Percentiles rank a stretch among this genome's conserved stretches.
Evolutionary conservation across 2,888 invertebrate species (phyloP).

Genomic region (Nesidiocoris tenuis): DNA sequence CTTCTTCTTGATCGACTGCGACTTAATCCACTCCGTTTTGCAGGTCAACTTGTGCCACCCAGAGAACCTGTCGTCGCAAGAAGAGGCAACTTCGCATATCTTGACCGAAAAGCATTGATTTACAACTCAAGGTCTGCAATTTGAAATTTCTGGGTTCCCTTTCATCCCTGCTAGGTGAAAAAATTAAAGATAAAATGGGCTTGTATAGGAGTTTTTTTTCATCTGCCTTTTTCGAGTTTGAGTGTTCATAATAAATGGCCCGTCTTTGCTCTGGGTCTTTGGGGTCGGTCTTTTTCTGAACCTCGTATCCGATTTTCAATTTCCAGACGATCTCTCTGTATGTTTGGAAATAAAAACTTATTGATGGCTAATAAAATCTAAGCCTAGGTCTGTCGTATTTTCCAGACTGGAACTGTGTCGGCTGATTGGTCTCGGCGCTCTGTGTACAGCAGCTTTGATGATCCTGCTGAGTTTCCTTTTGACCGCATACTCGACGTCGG

Average conservation of each 20-base stretch:
- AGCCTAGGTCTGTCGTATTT: too few relatives aligned
- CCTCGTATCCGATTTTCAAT: too few relatives aligned
- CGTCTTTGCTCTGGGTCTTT: too few relatives aligned
- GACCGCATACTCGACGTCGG: conserved; percentile 40
- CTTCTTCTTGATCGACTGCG: too few relatives aligned
- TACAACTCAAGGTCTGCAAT: conserved; percentile 42
- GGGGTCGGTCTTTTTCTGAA: too few relatives aligned
- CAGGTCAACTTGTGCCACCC: conserved; percentile 45
- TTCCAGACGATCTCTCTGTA: too few relatives aligned
- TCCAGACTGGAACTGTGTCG: conserved; percentile 42
- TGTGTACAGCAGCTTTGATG: conserved; percentile 45
- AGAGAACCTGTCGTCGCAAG: conserved; percentile 43
- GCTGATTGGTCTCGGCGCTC: conserved; percentile 39
- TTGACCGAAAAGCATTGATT: conserved; percentile 44
- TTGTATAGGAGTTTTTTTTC: too few relatives aligned
- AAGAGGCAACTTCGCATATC: conserved; percentile 40
- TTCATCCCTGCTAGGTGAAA: neutral
- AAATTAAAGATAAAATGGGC: too few relatives aligned
- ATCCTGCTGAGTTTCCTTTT: conserved; percentile 46
- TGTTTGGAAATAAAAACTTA: too few relatives aligned
- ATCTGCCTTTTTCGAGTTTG: neutral
- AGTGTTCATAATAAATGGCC: too few relatives aligned
- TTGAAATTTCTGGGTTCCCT: neutral
- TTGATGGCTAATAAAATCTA: too few relatives aligned
- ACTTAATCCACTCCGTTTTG: neutral